phyloP scores from a whole-genome alignment of 2,797 vertebrate species.

The Capromys pilorides region DNA sequence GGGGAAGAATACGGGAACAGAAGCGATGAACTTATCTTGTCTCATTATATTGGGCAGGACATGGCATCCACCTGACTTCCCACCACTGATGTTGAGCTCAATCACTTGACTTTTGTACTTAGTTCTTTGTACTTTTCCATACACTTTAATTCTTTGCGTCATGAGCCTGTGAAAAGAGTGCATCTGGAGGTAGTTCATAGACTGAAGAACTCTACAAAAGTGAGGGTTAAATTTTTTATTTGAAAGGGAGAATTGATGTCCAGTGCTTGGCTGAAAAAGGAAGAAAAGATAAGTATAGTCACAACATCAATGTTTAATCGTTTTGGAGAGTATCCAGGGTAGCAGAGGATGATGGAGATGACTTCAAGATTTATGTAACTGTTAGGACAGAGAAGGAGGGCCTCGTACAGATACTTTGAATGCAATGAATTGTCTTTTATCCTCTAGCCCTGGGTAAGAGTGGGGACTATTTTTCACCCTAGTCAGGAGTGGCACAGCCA shows the following conservation, averaged over 20 bases:
- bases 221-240: slow-evolving; percentile 65
- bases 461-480: neutral
- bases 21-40: neutral
- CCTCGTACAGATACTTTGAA: slow-evolving; percentile 48
- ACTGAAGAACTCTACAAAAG: slow-evolving; percentile 41
- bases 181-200: neutral
- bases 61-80: rapidly evolving
- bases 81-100: neutral
- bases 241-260: slow-evolving; percentile 60
- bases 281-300: slow-evolving; percentile 59
- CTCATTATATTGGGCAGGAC: neutral
- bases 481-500: neutral
- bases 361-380: slow-evolving; percentile 63
- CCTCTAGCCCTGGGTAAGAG: neutral
- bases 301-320: slow-evolving; percentile 73
- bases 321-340: slow-evolving; percentile 64
- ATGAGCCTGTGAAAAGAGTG: neutral
- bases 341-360: slow-evolving; percentile 55
- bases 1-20: neutral
- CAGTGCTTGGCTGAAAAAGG: slow-evolving; percentile 37
- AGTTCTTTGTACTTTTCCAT: slow-evolving; percentile 46
- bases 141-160: slow-evolving; percentile 43
- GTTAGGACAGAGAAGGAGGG: slow-evolving; percentile 27
- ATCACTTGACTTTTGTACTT: slow-evolving; percentile 9
- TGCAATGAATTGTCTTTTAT: slow-evolving; percentile 17